These are phyloP conservation scores for Agapornis roseicollis DNA, from an alignment of 2,113 vertebrate genomes.

Conservation along the genomic window DNA sequence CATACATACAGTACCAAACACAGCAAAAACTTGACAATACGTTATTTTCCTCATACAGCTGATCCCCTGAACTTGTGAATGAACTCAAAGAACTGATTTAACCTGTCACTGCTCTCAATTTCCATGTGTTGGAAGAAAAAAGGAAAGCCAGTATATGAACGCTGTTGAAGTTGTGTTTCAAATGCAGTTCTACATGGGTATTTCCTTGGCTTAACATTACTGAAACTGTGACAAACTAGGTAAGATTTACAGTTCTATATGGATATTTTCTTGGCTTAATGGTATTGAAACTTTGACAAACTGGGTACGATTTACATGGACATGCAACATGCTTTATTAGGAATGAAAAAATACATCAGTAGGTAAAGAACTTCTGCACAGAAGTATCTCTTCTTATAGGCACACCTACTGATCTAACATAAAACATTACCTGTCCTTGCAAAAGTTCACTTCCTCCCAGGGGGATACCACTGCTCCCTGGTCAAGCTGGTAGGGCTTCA, in stretches of 20 bases:
- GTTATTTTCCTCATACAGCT: not conserved
- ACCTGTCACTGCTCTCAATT: not conserved
- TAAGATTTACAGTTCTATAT: not conserved
- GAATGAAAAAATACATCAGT: not conserved
- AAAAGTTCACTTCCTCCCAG: not conserved
- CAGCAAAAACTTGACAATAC: not conserved
- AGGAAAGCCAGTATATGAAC: not conserved
- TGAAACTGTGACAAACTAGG: not conserved
- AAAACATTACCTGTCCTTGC: not conserved
- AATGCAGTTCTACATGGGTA: not conserved
- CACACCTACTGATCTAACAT: fast-evolving
- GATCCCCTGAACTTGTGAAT: not conserved
- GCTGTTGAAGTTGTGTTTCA: not conserved
- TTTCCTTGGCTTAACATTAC: not conserved
- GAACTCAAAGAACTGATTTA: not conserved
- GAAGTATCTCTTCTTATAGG: not conserved
- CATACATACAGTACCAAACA: not conserved
- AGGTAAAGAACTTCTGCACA: not conserved
- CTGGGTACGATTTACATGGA: not conserved
- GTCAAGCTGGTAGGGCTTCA: not conserved
- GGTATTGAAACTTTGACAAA: not conserved
- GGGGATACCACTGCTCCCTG: not conserved
- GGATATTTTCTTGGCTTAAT: not conserved
- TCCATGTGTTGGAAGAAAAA: not conserved
- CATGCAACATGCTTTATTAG: not conserved